Evolutionary conservation across 2,113 vertebrate species (phyloP).

Genomic region (Symphodus melops): DNA sequence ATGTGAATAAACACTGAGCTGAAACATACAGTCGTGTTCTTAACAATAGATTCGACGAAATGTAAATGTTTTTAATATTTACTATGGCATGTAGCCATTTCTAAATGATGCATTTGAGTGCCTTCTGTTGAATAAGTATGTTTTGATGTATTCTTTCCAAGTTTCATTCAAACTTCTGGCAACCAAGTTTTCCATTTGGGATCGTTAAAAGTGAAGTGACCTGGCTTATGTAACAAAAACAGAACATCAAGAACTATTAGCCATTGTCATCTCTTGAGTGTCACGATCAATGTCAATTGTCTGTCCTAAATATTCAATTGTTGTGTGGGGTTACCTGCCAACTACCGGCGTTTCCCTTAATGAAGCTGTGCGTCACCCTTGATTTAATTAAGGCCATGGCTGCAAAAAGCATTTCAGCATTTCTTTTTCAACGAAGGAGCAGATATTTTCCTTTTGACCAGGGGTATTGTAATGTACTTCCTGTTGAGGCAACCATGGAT

Average conservation of each 20-base stretch:
- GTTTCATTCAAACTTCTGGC: background rate
- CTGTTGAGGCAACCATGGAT: slow-evolving; percentile 61
- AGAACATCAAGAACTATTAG: background rate
- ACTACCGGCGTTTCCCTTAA: background rate
- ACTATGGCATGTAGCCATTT: background rate
- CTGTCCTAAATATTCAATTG: background rate
- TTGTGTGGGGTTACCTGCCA: background rate
- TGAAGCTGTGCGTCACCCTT: background rate
- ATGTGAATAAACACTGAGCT: too few species aligned
- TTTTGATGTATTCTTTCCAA: slow-evolving; percentile 17
- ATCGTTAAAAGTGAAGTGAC: slow-evolving; percentile 3
- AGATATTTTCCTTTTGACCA: background rate
- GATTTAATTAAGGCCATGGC: background rate
- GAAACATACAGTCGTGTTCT: too few species aligned
- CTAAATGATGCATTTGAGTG: background rate
- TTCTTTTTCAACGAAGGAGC: background rate
- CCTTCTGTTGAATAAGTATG: slow-evolving; percentile 1
- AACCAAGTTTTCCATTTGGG: slow-evolving; percentile 14
- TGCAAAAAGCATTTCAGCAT: background rate
- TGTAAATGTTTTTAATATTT: too few species aligned
- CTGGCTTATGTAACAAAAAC: slow-evolving; percentile 14
- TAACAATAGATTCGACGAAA: too few species aligned
- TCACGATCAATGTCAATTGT: background rate
- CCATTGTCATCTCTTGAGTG: background rate
- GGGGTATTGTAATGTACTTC: slow-evolving; percentile 53